phyloP scores from a whole-genome alignment of 2,113 vertebrate genomes.

The Xenopus laevis region DNA sequence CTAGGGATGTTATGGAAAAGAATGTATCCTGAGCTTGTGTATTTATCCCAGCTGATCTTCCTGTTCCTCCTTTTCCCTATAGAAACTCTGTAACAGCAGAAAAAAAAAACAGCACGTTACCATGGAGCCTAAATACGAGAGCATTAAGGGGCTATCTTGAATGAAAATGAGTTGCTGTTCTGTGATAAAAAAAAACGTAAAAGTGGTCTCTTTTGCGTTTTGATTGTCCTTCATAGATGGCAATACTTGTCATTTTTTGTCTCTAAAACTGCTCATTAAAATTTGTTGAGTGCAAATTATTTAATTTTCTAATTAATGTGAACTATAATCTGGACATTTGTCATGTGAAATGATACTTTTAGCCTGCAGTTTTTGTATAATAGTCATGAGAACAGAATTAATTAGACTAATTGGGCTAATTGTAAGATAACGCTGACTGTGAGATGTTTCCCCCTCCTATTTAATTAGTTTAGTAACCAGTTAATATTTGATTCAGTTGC shows the following conservation, averaged over 20 bases:
- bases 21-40: conserved; percentile 25
- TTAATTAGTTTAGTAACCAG: too few relatives aligned
- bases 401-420: too few relatives aligned
- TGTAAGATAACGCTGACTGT: too few relatives aligned
- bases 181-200: neutral
- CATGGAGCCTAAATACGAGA: conserved; percentile 15
- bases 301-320: conserved; percentile 1
- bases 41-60: conserved; percentile 21
- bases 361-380: too few relatives aligned
- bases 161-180: conserved; percentile 17
- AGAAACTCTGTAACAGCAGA: conserved; percentile 10
- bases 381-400: too few relatives aligned
- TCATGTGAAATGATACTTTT: conserved; percentile 26
- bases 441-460: too few relatives aligned
- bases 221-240: neutral
- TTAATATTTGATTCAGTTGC: too few relatives aligned
- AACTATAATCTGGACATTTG: neutral
- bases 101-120: conserved; percentile 21
- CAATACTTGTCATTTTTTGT: too few relatives aligned
- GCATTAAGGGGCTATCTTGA: conserved; percentile 4
- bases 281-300: neutral
- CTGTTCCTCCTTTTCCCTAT: conserved; percentile 32
- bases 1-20: conserved; percentile 28
- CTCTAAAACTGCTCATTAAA: too few relatives aligned
- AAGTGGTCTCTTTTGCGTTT: neutral